A percentile compares a stretch with the other conserved stretches of the same genome.
Evolutionary conservation across 2,888 invertebrate species (phyloP).

Genomic region (Melipona bicolor): DNA sequence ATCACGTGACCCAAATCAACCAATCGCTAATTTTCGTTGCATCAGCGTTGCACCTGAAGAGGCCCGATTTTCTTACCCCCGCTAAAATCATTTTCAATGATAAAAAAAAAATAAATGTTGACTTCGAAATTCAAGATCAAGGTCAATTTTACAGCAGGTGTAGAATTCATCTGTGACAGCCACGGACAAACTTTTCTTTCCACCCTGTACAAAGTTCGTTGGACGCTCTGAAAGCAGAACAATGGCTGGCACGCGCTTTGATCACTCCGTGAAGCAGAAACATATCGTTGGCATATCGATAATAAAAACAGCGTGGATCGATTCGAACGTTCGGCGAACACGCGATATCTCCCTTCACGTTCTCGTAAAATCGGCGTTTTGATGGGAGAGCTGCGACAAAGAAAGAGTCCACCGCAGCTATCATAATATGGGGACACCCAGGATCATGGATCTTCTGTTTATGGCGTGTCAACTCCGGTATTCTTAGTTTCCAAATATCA

Average conservation of each 20-base stretch:
- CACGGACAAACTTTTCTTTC: too few species aligned
- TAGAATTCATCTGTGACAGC: too few species aligned
- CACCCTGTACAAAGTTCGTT: constrained; percentile 5
- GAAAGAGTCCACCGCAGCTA: constrained; percentile 80
- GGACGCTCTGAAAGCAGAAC: not conserved
- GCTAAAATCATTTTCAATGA: too few species aligned
- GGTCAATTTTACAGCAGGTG: too few species aligned
- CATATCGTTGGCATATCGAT: constrained; percentile 17
- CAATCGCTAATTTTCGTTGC: too few species aligned
- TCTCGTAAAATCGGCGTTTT: constrained; percentile 77
- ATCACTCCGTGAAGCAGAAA: constrained; percentile 51
- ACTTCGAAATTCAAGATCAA: too few species aligned
- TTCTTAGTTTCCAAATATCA: constrained; percentile 42
- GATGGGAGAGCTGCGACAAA: constrained; percentile 81
- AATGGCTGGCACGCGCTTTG: constrained; percentile 33
- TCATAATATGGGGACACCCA: constrained; percentile 80
- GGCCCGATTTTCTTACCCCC: too few species aligned
- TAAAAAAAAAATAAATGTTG: not conserved
- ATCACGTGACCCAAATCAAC: too few species aligned
- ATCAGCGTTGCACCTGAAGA: too few species aligned
- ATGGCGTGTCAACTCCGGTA: constrained; percentile 59
- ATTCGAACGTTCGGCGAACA: constrained; percentile 66
- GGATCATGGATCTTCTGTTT: constrained; percentile 72
- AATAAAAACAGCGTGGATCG: constrained; percentile 56
- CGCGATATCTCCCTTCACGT: constrained; percentile 81